A percentile compares a stretch with the other conserved stretches of the same genome.
Conservation (phyloP, 2,888 invertebrate genomes). For the Empis livida region DNA sequence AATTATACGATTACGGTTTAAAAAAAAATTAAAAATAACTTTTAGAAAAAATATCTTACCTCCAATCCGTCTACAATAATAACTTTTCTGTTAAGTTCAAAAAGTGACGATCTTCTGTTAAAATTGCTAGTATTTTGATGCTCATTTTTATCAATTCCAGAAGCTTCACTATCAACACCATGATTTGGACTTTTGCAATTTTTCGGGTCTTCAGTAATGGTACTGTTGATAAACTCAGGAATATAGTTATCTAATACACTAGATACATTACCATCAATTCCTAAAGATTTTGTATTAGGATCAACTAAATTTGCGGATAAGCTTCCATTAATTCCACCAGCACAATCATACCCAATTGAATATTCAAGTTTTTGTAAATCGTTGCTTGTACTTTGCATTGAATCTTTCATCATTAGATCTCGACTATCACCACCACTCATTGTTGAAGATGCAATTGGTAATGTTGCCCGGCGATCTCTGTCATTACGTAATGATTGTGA, state of each 20-base stretch:
- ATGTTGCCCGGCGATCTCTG: conserved; percentile 25
- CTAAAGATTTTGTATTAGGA: too few relatives aligned
- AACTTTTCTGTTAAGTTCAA: conserved; percentile 32
- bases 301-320: conserved; percentile 8
- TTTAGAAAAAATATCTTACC: conserved; percentile 23
- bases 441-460: conserved; percentile 17
- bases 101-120: conserved; percentile 15
- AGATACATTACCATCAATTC: background rate
- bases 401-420: conserved; percentile 9
- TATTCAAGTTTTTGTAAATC: conserved; percentile 9
- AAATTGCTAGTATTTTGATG: conserved; percentile 7
- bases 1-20: background rate
- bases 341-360: conserved; percentile 7
- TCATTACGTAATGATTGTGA: conserved; percentile 17
- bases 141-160: conserved; percentile 2
- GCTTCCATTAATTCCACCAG: background rate
- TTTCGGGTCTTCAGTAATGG: conserved; percentile 1
- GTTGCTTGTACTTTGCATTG: conserved; percentile 7
- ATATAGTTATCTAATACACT: background rate
- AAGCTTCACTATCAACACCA: background rate
- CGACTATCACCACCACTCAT: background rate
- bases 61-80: conserved; percentile 35
- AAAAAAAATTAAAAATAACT: background rate
- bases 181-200: background rate
- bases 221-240: background rate